Conservation (phyloP, 2,888 invertebrate species). For the Folsomia candida region DNA sequence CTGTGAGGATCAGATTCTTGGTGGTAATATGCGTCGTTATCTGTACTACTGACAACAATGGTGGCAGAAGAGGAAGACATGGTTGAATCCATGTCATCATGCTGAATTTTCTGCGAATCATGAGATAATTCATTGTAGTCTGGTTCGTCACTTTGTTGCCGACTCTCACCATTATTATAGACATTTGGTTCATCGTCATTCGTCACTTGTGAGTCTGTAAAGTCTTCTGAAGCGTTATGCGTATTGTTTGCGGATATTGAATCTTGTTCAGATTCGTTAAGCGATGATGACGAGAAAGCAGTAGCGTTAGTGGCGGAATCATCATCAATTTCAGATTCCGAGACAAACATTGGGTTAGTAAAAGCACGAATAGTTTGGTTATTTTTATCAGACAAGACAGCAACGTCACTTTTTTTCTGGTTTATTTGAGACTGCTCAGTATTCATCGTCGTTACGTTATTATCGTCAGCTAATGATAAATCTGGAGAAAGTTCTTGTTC, state of each 20-base stretch:
- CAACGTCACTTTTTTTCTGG: too few relatives aligned
- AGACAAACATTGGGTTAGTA: too few relatives aligned
- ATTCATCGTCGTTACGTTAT: too few relatives aligned
- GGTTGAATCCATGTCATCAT: background rate
- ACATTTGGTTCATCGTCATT: too few relatives aligned
- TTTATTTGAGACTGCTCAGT: background rate
- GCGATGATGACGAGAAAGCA: too few relatives aligned
- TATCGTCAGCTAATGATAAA: background rate
- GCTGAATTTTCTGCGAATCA: background rate
- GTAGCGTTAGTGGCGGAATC: background rate
- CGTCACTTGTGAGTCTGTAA: background rate
- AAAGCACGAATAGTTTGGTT: background rate
- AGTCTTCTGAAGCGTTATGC: too few relatives aligned
- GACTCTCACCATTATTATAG: background rate
- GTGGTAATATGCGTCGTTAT: too few relatives aligned
- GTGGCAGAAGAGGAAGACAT: background rate
- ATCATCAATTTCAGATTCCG: too few relatives aligned
- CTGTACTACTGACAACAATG: background rate
- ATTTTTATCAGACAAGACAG: background rate
- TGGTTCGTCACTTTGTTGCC: background rate
- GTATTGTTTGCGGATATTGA: background rate
- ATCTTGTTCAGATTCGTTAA: too few relatives aligned
- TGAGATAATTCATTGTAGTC: too few relatives aligned
- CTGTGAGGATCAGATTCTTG: too few relatives aligned
- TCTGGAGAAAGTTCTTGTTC: too few relatives aligned